Evolutionary conservation across 2,888 invertebrate genomes (phyloP), one percentile per base, ranked within the genome.

Genomic region (Eilema griseolum): DNA sequence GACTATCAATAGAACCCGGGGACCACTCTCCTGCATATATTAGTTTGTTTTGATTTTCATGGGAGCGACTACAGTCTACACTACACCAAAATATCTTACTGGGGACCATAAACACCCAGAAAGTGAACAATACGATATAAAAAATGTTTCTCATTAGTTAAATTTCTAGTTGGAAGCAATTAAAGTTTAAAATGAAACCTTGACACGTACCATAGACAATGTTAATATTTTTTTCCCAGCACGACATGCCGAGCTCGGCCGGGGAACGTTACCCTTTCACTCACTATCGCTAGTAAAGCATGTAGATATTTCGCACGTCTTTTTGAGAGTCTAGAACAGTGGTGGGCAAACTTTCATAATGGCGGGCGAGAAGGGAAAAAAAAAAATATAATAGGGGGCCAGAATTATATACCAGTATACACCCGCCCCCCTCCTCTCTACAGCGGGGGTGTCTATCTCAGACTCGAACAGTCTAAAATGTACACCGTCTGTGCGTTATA

Each of bases 181-280:
- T 59, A 59, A 59, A 59, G 59, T 24, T 59, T 1, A 59, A 59
- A 59, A 52, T n/a, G 52, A 52, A 52, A 52, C 52, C 52, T 62
- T 41, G 24, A 62, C 33, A 24, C 8, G 24, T 20, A 52, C 20
- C 52, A 52, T 20, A 52, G 52, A 52, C 52, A 52, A 52, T 52
- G 52, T 52, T 52, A n/a, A 52, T 52, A n/a, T 52, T 52, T 52
- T 46, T 52, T 37, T 52, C 52, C 52, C 52, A 52, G 52, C 52
- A 52, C 52, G 52, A 52, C 20, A n/a, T 52, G n/a, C 46, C 7
- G 20, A 20, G 46, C 52, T 52, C 52, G 52, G 46, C 46, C 5
- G 20, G 46, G 46, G 52, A 46, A 52, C 52, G n/a, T 52, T n/a
- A 52, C 52, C 52, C 52, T 52, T 52, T 52, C 52, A n/a, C 52